Conservation (phyloP, 2,888 invertebrate genomes). For the Volucella inanis region DNA sequence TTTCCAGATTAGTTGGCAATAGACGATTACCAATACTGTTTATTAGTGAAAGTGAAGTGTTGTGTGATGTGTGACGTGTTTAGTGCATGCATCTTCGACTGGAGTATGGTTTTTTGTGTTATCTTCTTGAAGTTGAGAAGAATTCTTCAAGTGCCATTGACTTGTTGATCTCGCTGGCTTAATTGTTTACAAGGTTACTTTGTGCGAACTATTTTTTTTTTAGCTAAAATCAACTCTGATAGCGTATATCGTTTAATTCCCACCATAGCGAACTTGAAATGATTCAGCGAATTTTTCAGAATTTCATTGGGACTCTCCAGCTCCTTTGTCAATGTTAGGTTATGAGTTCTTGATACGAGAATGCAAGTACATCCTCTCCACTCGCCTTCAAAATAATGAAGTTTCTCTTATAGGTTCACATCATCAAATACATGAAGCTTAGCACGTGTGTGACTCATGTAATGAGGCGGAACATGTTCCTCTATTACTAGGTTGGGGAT, state of each 20-base stretch:
- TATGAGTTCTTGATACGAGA: no score
- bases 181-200: constrained; percentile 43
- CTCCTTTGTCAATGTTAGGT: background rate
- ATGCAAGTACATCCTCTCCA: no score
- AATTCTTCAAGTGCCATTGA: constrained; percentile 45
- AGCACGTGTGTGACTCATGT: constrained; percentile 6
- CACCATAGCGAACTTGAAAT: background rate
- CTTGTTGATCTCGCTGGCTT: constrained; percentile 54
- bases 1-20: background rate
- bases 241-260: no score
- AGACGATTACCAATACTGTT: background rate
- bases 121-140: constrained; percentile 40
- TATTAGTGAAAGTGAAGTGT: constrained; percentile 2
- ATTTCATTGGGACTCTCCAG: background rate
- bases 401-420: background rate
- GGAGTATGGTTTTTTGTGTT: background rate
- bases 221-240: no score
- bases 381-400: background rate
- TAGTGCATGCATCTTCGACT: constrained; percentile 4
- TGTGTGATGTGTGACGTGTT: background rate
- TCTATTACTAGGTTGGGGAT: no score
- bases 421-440: no score
- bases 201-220: background rate
- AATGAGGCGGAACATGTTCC: background rate
- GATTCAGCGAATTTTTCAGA: constrained; percentile 22